Percentiles rank a stretch among this genome's conserved stretches.
Evolutionary conservation across 2,888 invertebrate species (phyloP).

Genomic region (Andrena hattorfiana): DNA sequence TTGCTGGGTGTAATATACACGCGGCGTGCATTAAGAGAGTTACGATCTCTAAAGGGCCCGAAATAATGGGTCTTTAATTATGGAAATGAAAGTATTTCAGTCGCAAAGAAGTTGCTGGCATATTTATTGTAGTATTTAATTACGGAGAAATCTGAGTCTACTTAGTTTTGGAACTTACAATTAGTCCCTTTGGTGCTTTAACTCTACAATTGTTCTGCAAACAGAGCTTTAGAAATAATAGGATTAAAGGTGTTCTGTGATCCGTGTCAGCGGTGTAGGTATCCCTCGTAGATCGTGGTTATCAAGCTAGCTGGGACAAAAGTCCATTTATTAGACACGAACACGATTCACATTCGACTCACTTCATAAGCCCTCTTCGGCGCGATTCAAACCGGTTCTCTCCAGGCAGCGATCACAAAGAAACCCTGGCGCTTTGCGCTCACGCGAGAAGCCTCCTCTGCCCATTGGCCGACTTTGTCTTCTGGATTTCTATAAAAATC

Average conservation of each 20-base stretch:
- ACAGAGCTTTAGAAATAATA: slow-evolving; percentile 4
- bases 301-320: slow-evolving; percentile 48
- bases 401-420: slow-evolving; percentile 75
- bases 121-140: too few relatives aligned
- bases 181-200: too few relatives aligned
- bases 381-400: slow-evolving; percentile 82
- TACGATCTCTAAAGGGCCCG: too few relatives aligned
- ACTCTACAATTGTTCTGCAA: too few relatives aligned
- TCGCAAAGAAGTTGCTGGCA: too few relatives aligned
- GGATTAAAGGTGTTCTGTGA: slow-evolving; percentile 4
- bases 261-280: slow-evolving; percentile 13
- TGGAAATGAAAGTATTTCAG: too few relatives aligned
- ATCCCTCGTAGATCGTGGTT: slow-evolving; percentile 33
- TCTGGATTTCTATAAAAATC: slow-evolving; percentile 52
- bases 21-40: too few relatives aligned
- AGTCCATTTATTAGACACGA: slow-evolving; percentile 65
- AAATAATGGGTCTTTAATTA: too few relatives aligned
- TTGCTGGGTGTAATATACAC: too few relatives aligned
- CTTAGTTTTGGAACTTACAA: too few relatives aligned
- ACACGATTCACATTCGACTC: slow-evolving; percentile 79
- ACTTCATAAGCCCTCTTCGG: slow-evolving; percentile 76
- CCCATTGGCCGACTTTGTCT: slow-evolving; percentile 45
- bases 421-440: slow-evolving; percentile 72
- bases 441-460: slow-evolving; percentile 50
- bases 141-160: too few relatives aligned